phyloP scores from a whole-genome alignment of 2,888 invertebrate species.

The Andrena bucephala region DNA sequence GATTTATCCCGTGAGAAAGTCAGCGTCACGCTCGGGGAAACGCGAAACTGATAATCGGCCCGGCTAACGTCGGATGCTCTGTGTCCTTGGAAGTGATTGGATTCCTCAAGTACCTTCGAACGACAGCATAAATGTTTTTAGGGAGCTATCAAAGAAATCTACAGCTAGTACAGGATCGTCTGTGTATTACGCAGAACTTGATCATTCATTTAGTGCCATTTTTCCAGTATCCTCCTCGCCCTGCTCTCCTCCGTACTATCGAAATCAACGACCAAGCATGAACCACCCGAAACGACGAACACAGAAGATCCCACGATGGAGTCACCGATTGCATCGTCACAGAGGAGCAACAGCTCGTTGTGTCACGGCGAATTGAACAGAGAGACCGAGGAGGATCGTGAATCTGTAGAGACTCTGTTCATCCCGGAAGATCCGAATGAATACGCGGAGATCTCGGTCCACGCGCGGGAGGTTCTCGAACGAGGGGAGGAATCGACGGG shows the following conservation, averaged over 20 bases:
- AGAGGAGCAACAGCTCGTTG: background rate
- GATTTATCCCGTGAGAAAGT: conserved; percentile 47
- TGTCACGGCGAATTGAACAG: too few relatives aligned
- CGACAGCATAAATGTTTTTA: too few relatives aligned
- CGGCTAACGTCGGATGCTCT: too few relatives aligned
- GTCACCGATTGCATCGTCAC: background rate
- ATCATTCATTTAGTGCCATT: background rate
- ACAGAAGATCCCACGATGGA: background rate
- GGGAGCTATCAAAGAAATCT: too few relatives aligned
- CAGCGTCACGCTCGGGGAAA: conserved; percentile 54
- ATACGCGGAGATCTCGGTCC: conserved; percentile 44
- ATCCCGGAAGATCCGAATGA: conserved; percentile 34
- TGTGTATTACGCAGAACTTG: too few relatives aligned
- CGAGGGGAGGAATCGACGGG: conserved; percentile 18
- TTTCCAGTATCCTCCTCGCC: conserved; percentile 63
- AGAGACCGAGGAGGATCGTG: background rate
- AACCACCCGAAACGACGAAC: background rate
- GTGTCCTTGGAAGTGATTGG: too few relatives aligned
- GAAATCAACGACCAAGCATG: conserved; percentile 21
- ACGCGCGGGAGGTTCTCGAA: conserved; percentile 49
- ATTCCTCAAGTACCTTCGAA: too few relatives aligned
- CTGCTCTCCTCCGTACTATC: conserved; percentile 55
- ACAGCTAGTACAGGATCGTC: too few relatives aligned
- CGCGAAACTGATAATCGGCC: conserved; percentile 31
- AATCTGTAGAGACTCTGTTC: conserved; percentile 45